Conservation (phyloP, 2,797 vertebrate species). For the Takifugu ocellatus region DNA sequence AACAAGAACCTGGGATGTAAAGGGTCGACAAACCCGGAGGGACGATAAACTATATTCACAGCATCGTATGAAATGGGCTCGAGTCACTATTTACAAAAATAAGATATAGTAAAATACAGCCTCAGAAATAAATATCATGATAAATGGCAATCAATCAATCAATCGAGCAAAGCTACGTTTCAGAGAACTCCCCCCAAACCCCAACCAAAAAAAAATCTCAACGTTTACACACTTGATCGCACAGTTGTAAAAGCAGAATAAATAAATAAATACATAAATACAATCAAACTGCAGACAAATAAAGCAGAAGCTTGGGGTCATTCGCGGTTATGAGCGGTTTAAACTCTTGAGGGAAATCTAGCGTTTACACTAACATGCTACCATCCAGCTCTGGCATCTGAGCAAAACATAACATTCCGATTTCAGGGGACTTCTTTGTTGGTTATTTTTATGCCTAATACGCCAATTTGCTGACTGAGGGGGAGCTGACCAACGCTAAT, state of each 20-base stretch:
- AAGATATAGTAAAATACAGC: constrained; percentile 40
- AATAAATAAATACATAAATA: constrained; percentile 7
- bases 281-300: constrained; percentile 40
- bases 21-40: constrained; percentile 38
- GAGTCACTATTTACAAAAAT: constrained; percentile 68
- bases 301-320: constrained; percentile 52
- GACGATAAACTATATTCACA: constrained; percentile 40
- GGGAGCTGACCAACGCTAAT: constrained; percentile 36
- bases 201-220: constrained; percentile 45
- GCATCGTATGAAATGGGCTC: constrained; percentile 44
- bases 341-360: constrained; percentile 63
- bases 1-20: constrained; percentile 57
- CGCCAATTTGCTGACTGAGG: constrained; percentile 23
- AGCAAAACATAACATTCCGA: neutral
- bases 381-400: constrained; percentile 26
- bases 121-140: constrained; percentile 66
- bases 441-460: constrained; percentile 9
- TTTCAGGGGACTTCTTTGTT: constrained; percentile 1
- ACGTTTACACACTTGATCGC: constrained; percentile 14
- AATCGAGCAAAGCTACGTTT: constrained; percentile 77
- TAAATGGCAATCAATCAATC: constrained; percentile 69
- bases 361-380: constrained; percentile 57
- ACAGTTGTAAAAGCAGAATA: constrained; percentile 33
- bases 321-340: constrained; percentile 29
- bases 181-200: constrained; percentile 46